A percentile compares a stretch with the other conserved stretches of the same genome.
These are phyloP conservation scores for Chrysemys picta DNA, from an alignment of 2,113 vertebrate species.

Conservation along the genomic window DNA sequence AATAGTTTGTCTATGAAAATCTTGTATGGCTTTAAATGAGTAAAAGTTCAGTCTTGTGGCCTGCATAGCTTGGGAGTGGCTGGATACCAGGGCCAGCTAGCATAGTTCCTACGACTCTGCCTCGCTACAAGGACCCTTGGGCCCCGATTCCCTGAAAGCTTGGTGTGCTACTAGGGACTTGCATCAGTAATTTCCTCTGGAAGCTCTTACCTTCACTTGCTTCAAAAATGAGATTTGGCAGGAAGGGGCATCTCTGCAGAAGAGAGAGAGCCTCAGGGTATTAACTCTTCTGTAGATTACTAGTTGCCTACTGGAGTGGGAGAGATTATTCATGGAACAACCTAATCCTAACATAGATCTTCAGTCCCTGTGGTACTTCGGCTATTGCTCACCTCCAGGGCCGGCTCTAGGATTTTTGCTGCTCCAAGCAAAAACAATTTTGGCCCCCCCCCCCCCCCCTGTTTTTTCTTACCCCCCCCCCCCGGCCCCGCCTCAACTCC, in stretches of 20 bases:
- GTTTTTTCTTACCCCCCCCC: too few species aligned
- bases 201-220: background rate
- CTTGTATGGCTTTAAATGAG: background rate
- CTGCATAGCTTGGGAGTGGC: background rate
- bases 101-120: too few species aligned
- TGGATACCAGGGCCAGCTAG: background rate
- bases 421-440: too few species aligned
- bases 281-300: background rate
- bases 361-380: background rate
- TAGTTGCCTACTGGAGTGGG: background rate
- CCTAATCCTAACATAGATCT: background rate
- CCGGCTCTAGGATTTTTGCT: too few species aligned
- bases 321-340: background rate
- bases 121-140: too few species aligned
- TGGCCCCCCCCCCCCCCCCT: too few species aligned
- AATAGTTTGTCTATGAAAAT: background rate
- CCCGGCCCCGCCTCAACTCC: too few species aligned
- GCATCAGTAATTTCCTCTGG: background rate
- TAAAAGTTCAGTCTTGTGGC: background rate
- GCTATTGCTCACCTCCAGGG: background rate
- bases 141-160: background rate
- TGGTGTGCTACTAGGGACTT: background rate
- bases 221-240: background rate
- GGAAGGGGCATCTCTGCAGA: background rate
- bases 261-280: background rate